Conservation (phyloP, 1,140 invertebrate genomes). For the Drosophila kohkoa region DNA sequence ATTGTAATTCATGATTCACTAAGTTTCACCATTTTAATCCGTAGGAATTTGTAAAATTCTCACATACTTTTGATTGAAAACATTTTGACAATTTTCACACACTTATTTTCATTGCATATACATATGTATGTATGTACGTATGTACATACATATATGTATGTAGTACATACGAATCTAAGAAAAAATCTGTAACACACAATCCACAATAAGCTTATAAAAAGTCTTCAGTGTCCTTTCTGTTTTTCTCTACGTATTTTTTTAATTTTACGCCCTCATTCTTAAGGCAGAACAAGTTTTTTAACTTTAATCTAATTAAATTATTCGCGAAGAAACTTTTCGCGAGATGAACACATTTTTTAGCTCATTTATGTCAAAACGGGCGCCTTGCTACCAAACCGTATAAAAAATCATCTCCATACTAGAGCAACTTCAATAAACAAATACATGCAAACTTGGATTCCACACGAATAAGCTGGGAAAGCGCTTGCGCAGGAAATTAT, state of each 20-base stretch:
- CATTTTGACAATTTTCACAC: constrained; percentile 19
- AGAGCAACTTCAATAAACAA: constrained; percentile 68
- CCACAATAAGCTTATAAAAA: constrained; percentile 41
- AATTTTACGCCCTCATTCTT: not conserved
- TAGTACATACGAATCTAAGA: constrained; percentile 33
- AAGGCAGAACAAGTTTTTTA: not conserved
- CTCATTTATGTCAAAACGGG: constrained; percentile 58
- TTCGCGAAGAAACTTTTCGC: constrained; percentile 13
- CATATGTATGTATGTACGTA: constrained; percentile 19
- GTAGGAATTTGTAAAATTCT: not conserved
- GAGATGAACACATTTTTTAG: constrained; percentile 27
- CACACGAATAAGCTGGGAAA: constrained; percentile 15
- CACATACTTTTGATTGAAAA: constrained; percentile 1
- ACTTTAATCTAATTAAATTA: not conserved
- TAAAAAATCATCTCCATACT: constrained; percentile 62
- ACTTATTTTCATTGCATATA: constrained; percentile 18
- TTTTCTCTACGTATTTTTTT: not conserved
- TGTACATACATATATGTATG: constrained; percentile 13
- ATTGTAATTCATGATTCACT: not conserved
- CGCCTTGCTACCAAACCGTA: constrained; percentile 58
- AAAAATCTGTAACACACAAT: constrained; percentile 57
- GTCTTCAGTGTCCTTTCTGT: constrained; percentile 1
- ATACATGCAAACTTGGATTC: constrained; percentile 71
- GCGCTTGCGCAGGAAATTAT: constrained; percentile 56
- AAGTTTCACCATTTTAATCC: not conserved